phyloP scores from a whole-genome alignment of 1,140 invertebrate species.

The Trichonephila clavata region DNA sequence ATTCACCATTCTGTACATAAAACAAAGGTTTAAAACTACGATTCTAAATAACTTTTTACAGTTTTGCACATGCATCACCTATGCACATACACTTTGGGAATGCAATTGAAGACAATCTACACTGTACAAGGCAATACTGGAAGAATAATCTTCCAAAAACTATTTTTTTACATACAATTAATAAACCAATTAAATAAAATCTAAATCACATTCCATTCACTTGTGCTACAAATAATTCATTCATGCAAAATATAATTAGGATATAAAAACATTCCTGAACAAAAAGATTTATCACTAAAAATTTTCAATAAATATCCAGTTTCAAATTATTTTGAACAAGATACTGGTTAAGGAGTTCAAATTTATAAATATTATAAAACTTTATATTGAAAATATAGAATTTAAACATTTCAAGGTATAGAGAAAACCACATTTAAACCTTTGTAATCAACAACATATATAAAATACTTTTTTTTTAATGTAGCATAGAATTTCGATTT shows the following conservation, averaged over 20 bases:
- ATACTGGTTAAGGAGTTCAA: constrained; percentile 57
- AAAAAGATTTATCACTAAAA: constrained; percentile 52
- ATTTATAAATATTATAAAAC: constrained; percentile 32
- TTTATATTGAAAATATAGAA: constrained; percentile 3
- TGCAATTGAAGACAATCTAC: constrained; percentile 62
- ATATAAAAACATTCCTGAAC: constrained; percentile 45
- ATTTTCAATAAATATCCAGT: constrained; percentile 33
- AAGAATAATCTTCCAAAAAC: constrained; percentile 13
- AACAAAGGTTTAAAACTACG: constrained; percentile 64
- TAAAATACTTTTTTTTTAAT: constrained; percentile 5
- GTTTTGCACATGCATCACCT: constrained; percentile 63
- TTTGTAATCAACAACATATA: constrained; percentile 1
- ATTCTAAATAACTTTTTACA: constrained; percentile 73
- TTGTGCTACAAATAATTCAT: constrained; percentile 55
- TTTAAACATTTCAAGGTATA: constrained; percentile 7
- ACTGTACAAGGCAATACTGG: constrained; percentile 67
- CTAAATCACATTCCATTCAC: constrained; percentile 54
- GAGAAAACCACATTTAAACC: constrained; percentile 36
- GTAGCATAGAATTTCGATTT: not conserved
- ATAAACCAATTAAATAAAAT: constrained; percentile 44
- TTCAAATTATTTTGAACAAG: not conserved
- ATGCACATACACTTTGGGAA: constrained; percentile 73
- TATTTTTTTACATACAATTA: constrained; percentile 27
- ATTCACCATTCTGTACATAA: constrained; percentile 74
- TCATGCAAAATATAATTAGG: constrained; percentile 38